Evolutionary conservation across 2,888 invertebrate genomes (phyloP).

Genomic region (Lasioglossum figueresi): DNA sequence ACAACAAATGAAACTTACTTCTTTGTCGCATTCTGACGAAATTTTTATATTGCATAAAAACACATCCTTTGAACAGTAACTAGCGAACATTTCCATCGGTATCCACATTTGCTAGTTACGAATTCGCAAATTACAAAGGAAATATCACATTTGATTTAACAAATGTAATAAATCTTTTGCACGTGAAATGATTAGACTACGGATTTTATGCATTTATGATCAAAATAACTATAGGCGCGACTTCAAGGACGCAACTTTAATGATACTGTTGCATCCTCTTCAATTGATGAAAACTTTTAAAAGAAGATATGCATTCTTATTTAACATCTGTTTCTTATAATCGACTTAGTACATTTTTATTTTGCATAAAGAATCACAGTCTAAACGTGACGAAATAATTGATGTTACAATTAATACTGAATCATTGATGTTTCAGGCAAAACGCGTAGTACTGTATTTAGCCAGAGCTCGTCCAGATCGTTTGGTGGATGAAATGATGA

Average conservation of each 20-base stretch:
- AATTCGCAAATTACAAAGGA: too few species aligned
- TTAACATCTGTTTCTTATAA: neutral
- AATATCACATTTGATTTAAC: too few species aligned
- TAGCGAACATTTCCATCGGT: too few species aligned
- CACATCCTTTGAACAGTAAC: too few species aligned
- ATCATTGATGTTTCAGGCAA: constrained; percentile 88
- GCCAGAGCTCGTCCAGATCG: constrained; percentile 96
- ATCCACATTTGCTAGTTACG: too few species aligned
- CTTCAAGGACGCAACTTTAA: neutral
- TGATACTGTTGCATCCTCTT: too few species aligned
- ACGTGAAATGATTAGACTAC: neutral
- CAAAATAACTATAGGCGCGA: neutral
- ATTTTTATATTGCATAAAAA: too few species aligned
- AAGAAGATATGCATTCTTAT: neutral
- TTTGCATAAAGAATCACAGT: neutral
- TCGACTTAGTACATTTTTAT: neutral
- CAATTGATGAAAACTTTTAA: too few species aligned
- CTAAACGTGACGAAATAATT: neutral
- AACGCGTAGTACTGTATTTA: constrained; percentile 96
- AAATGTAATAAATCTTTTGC: neutral
- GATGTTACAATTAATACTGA: neutral
- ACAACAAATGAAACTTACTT: neutral
- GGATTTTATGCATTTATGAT: neutral
- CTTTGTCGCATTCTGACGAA: neutral
- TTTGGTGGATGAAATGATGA: constrained; percentile 98